Conservation (phyloP, 1,140 invertebrate species). For the Wasmannia auropunctata region DNA sequence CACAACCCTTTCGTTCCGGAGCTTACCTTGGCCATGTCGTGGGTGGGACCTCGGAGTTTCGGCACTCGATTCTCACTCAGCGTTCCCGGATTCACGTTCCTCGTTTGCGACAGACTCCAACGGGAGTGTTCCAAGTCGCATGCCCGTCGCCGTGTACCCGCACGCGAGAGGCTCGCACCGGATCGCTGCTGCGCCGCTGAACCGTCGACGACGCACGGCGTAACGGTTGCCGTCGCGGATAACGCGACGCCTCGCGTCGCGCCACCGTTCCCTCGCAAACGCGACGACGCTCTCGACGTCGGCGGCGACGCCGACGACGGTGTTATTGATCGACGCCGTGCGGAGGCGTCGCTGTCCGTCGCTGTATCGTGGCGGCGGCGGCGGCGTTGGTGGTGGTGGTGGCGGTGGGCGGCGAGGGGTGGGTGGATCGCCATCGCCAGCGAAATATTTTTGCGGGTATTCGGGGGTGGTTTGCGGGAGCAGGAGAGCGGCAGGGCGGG, state of each 20-base stretch:
- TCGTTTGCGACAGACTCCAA: constrained; percentile 24
- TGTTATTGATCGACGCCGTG: constrained; percentile 73
- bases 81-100: constrained; percentile 10
- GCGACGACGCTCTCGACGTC: constrained; percentile 69
- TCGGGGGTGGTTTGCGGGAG: background rate
- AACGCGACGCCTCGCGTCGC: constrained; percentile 58
- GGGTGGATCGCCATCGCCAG: constrained; percentile 49
- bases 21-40: constrained; percentile 71
- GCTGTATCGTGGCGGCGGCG: constrained; percentile 25
- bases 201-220: background rate
- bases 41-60: constrained; percentile 66
- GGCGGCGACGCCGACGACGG: constrained; percentile 68
- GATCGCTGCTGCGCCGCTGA: background rate
- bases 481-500: background rate
- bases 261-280: constrained; percentile 65
- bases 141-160: constrained; percentile 2
- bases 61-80: background rate
- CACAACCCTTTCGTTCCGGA: constrained; percentile 9
- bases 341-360: constrained; percentile 68
- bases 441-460: background rate
- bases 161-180: background rate
- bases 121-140: constrained; percentile 29
- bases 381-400: constrained; percentile 15
- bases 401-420: constrained; percentile 17
- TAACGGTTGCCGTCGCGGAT: constrained; percentile 36